These are phyloP conservation scores for Bradypodion pumilum DNA, from an alignment of 2,797 vertebrate species.

Conservation along the genomic window DNA sequence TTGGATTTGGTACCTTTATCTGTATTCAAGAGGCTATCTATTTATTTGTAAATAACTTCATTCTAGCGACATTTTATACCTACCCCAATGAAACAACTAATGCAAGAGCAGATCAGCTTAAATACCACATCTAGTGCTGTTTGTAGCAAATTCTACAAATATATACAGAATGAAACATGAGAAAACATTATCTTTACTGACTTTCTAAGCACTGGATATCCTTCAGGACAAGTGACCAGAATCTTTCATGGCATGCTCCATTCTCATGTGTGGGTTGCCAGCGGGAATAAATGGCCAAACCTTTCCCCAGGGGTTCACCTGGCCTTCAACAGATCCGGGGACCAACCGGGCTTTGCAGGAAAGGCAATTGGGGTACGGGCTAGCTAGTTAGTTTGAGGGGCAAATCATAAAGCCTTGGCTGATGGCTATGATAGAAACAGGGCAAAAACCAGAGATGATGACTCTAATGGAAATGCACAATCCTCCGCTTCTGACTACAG, in stretches of 20 bases:
- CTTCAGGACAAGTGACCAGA: not conserved
- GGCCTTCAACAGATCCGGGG: too few species aligned
- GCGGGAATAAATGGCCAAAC: too few species aligned
- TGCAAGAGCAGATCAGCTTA: constrained; percentile 38
- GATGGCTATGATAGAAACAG: too few species aligned
- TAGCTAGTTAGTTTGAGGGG: too few species aligned
- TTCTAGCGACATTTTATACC: constrained; percentile 49
- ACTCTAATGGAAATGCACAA: too few species aligned
- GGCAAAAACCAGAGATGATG: too few species aligned
- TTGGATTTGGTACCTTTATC: constrained; percentile 62
- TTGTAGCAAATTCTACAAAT: not conserved
- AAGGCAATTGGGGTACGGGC: too few species aligned
- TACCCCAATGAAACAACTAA: constrained; percentile 17
- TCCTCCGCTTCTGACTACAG: too few species aligned
- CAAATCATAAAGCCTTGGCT: too few species aligned
- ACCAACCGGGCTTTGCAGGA: too few species aligned
- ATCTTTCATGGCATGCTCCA: not conserved
- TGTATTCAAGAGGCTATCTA: constrained; percentile 58
- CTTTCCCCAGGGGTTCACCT: too few species aligned
- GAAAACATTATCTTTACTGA: constrained; percentile 11
- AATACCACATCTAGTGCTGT: constrained; percentile 15
- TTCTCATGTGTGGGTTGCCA: too few species aligned
- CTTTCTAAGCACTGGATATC: not conserved
- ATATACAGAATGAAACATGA: not conserved
- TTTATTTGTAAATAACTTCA: constrained; percentile 58